These are phyloP conservation scores for Dromas ardeola DNA, from an alignment of 2,113 vertebrate genomes.

Conservation along the genomic window DNA sequence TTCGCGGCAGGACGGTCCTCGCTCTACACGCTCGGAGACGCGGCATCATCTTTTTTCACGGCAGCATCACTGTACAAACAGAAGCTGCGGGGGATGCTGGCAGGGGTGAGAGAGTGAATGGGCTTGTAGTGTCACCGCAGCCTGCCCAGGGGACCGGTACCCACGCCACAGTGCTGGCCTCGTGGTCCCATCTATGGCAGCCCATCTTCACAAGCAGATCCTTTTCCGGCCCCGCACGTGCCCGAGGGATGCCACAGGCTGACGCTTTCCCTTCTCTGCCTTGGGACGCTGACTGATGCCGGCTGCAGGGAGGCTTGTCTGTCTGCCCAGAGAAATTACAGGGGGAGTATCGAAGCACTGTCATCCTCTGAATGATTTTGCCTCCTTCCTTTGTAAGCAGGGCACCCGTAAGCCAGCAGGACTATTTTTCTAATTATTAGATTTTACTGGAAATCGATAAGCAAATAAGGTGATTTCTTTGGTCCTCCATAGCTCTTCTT, in stretches of 20 bases:
- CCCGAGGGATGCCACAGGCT: background rate
- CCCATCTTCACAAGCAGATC: background rate
- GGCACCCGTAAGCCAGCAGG: rapidly evolving
- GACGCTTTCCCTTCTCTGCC: too few species aligned
- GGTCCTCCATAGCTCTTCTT: background rate
- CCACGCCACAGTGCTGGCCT: rapidly evolving
- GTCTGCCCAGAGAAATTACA: background rate
- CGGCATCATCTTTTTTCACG: rapidly evolving
- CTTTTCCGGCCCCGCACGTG: background rate
- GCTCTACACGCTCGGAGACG: rapidly evolving
- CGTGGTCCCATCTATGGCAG: rapidly evolving
- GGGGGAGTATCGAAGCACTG: background rate
- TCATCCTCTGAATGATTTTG: background rate
- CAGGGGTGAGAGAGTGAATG: rapidly evolving
- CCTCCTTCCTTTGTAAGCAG: background rate
- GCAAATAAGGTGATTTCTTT: conserved; percentile 14
- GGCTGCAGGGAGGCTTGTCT: background rate
- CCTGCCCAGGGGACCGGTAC: background rate
- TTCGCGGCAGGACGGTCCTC: background rate
- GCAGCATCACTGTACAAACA: background rate
- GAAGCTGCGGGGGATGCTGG: background rate
- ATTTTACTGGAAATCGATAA: conserved; percentile 45
- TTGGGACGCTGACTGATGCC: background rate
- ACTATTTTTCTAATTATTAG: conserved; percentile 48
- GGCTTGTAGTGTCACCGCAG: rapidly evolving